These are phyloP conservation scores for Strongylocentrotus purpuratus DNA, from an alignment of 35 echinoderm and acorn worm genomes.

Conservation along the genomic window DNA sequence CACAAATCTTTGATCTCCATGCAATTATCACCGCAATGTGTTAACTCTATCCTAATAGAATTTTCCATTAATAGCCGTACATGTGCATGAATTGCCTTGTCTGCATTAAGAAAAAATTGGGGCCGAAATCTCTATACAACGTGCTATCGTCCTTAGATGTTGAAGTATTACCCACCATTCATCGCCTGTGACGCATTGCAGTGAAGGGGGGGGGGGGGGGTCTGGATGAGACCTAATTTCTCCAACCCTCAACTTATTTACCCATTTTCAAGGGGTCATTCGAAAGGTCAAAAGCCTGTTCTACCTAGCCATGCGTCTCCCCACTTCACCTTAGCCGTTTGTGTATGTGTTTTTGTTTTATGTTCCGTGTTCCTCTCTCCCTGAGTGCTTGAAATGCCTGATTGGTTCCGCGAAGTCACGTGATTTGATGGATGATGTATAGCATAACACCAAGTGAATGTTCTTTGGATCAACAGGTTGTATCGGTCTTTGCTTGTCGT, in stretches of 20 bases:
- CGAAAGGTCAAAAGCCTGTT: not conserved
- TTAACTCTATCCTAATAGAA: not conserved
- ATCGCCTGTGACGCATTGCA: not conserved
- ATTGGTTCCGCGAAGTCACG: no score
- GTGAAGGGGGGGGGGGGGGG: not conserved
- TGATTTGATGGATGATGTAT: no score
- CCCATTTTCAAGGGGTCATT: conserved; percentile 16
- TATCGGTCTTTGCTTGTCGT: no score
- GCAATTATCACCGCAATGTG: not conserved
- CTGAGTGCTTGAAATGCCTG: no score
- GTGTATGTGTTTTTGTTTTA: no score
- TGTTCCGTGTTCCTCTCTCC: no score
- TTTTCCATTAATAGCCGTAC: not conserved
- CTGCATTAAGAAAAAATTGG: not conserved
- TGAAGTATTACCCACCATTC: not conserved
- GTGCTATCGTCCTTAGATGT: not conserved
- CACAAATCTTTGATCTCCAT: not conserved
- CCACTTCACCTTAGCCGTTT: not conserved
- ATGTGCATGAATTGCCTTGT: not conserved
- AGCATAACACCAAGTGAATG: no score
- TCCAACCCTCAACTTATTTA: not conserved
- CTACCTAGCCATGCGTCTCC: not conserved
- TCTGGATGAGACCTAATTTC: not conserved
- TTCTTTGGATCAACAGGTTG: no score
- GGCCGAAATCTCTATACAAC: not conserved